A percentile compares a stretch with the other conserved stretches of the same genome.
These are phyloP conservation scores for Pollachius pollachius DNA, from an alignment of 2,113 vertebrate species.

Conservation along the genomic window DNA sequence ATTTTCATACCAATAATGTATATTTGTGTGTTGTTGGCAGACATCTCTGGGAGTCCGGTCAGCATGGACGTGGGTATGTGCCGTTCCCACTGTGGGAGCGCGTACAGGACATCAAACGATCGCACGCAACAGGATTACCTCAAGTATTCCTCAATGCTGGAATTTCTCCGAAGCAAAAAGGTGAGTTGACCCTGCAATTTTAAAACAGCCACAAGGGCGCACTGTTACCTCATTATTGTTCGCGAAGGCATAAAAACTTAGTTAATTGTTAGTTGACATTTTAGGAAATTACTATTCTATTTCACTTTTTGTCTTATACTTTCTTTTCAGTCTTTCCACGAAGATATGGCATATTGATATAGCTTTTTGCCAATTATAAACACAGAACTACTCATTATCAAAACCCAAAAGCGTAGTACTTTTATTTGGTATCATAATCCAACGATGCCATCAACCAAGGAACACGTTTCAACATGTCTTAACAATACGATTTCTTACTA, in stretches of 20 bases:
- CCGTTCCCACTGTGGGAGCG: constrained; percentile 62
- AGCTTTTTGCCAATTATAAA: too few relatives aligned
- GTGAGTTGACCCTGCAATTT: constrained; percentile 45
- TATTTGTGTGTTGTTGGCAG: constrained; percentile 43
- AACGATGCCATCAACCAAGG: background rate
- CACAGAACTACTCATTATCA: too few relatives aligned
- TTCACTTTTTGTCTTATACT: too few relatives aligned
- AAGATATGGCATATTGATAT: too few relatives aligned
- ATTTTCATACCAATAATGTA: background rate
- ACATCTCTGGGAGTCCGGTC: constrained; percentile 72
- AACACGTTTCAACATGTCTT: too few relatives aligned
- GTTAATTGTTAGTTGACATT: too few relatives aligned
- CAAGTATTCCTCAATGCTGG: constrained; percentile 71
- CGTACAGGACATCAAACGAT: constrained; percentile 30
- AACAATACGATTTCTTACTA: background rate
- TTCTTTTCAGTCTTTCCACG: too few relatives aligned
- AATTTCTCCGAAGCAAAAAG: constrained; percentile 76
- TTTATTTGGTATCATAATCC: background rate
- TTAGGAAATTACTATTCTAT: too few relatives aligned
- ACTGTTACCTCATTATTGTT: constrained; percentile 8
- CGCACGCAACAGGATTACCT: constrained; percentile 54
- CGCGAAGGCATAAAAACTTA: too few relatives aligned
- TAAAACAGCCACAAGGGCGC: constrained; percentile 24
- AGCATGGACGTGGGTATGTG: constrained; percentile 74
- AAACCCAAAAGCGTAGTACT: background rate